A percentile compares a stretch with the other conserved stretches of the same genome.
Evolutionary conservation across 1,140 invertebrate species (phyloP).

Genomic region (Heterodera carotae): DNA sequence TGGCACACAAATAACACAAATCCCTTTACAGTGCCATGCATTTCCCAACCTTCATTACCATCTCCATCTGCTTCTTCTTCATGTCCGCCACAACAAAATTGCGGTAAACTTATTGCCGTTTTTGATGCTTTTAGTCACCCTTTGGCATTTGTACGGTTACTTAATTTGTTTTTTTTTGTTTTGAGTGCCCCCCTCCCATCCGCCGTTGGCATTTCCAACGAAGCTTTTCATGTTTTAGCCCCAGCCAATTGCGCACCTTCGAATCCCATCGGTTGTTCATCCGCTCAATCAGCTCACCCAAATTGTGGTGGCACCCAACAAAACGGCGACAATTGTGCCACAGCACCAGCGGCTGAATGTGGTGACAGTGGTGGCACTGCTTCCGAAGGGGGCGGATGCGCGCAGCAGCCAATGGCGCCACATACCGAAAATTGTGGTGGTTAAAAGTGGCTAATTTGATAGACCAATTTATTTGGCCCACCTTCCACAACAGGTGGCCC

Average conservation of each 20-base stretch:
- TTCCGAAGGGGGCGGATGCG: background rate
- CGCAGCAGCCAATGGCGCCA: background rate
- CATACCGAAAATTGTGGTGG: background rate
- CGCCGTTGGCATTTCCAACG: no score
- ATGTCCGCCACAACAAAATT: background rate
- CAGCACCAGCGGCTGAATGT: background rate
- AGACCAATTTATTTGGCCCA: no score
- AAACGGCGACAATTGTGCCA: background rate
- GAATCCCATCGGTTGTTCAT: background rate
- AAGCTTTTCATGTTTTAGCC: background rate
- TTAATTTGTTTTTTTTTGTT: background rate
- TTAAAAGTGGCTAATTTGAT: no score
- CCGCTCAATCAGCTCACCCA: no score
- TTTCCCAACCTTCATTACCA: background rate
- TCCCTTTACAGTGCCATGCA: background rate
- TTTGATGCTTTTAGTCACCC: no score
- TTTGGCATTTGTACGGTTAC: background rate
- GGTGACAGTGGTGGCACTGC: background rate
- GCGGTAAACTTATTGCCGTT: no score
- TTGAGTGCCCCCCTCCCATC: no score
- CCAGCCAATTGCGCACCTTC: background rate
- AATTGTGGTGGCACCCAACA: background rate
- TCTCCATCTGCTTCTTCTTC: background rate
- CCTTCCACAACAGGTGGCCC: no score
- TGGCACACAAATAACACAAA: background rate